Base-by-base conservation (phyloP, 2,113 vertebrate species). In the Crypturellus undulatus region DNA sequence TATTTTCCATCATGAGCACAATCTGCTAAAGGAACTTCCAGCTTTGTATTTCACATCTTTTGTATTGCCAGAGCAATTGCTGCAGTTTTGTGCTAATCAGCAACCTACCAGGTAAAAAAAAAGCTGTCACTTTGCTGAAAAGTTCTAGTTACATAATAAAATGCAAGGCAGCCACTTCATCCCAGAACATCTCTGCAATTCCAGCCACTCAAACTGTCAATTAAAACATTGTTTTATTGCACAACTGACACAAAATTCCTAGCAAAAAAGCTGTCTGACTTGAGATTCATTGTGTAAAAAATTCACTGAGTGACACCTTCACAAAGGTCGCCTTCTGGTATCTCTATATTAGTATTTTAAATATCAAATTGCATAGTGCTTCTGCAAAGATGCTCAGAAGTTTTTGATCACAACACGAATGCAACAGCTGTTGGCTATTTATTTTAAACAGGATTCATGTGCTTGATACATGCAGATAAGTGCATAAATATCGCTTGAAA, bases 391-490 rank as follows among this genome's bases (percentile, higher is more conserved):
- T 60, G 9, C 6, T 47, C 60, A 60, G 5, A 84, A n/a, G 9
- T 47, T 77, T 36, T 72, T 73, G 59, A n/a, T 78, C 32, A 59
- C 28, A 58, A 17, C 58, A 84, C 22, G 36, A 43, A 34, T 1
- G 1, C 1, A 77, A 34, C 34, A 73, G 5, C 15, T 38, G 7
- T 18, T 77, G n/a, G 6, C 9, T 84, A 30, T 7, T 89, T 68
- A 69, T 28, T 77, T 81, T 77, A 92, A 13, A 43, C 2, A 0
- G 12, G 18, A 56, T 58, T 42, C 17, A 32, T 47, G 28, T 7
- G 9, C 10, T 34, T 4, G 1, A 10, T 56, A 82, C 64, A 68
- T 0, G 1, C 32, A 72, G 40, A 13, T 42, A 42, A 0, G 0
- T 67, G 15, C 21, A 78, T 64, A 63, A 90, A 73, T 5, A 60